Evolutionary conservation across 2,888 invertebrate genomes (phyloP).

Genomic region (Odontomyia ornata): DNA sequence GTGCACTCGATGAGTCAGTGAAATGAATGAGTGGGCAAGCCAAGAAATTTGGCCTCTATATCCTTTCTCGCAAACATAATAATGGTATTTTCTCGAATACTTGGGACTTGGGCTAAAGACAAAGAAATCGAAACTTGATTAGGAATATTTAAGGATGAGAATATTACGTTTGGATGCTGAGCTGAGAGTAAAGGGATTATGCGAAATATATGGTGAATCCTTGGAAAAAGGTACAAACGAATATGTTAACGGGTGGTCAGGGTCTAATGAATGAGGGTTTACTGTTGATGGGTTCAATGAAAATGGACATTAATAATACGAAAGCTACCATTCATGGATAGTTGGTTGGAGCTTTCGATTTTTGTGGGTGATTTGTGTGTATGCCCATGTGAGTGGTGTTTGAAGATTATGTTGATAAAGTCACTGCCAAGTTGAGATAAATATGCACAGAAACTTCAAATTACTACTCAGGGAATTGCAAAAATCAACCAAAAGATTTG

Average conservation of each 20-base stretch:
- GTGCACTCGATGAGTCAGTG: background rate
- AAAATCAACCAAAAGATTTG: too few species aligned
- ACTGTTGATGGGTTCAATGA: background rate
- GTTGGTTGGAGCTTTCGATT: background rate
- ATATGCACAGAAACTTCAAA: too few species aligned
- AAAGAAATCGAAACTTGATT: conserved; percentile 6
- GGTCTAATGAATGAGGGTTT: conserved; percentile 7
- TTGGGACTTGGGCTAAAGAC: background rate
- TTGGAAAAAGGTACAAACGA: background rate
- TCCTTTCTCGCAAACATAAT: conserved; percentile 2
- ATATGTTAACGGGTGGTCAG: background rate
- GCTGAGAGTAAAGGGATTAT: background rate
- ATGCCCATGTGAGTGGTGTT: too few species aligned
- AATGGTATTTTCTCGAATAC: background rate
- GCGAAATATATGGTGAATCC: background rate
- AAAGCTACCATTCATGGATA: background rate
- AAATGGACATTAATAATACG: conserved; percentile 1
- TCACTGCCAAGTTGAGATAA: too few species aligned
- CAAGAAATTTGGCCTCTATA: background rate
- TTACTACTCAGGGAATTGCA: too few species aligned
- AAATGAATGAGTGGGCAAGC: too few species aligned
- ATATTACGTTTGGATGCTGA: background rate
- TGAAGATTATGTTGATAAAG: too few species aligned
- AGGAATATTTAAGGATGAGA: background rate
- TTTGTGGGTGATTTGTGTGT: background rate